Evolutionary conservation across 2,797 vertebrate genomes (phyloP).

Genomic region (Dermochelys coriacea): DNA sequence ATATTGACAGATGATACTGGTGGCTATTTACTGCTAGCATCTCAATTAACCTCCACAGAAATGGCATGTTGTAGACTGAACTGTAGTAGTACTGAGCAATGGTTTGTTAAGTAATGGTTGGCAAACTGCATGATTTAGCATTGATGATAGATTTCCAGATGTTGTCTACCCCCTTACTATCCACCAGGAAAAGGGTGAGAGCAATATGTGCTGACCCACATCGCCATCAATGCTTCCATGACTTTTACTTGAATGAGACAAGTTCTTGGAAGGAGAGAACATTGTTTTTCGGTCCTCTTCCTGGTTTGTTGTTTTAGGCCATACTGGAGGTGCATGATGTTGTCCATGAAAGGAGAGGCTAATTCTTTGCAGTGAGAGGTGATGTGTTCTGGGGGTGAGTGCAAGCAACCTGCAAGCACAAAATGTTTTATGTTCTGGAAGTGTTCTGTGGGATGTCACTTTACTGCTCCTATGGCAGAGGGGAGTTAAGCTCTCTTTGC

Average conservation of each 20-base stretch:
- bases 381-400: not conserved
- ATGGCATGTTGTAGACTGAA: not conserved
- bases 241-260: not conserved
- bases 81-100: not conserved
- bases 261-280: not conserved
- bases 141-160: not conserved
- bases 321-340: not conserved
- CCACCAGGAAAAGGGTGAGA: too few relatives aligned
- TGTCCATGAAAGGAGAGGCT: not conserved
- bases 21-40: not conserved
- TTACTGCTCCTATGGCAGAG: not conserved
- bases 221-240: too few relatives aligned
- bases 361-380: not conserved
- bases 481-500: not conserved
- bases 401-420: not conserved
- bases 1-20: not conserved
- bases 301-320: not conserved
- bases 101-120: not conserved
- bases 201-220: too few relatives aligned
- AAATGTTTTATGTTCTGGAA: not conserved
- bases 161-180: too few relatives aligned
- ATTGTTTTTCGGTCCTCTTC: not conserved
- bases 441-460: not conserved
- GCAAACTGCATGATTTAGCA: not conserved
- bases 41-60: conserved; percentile 11